Evolutionary conservation across 2,797 vertebrate genomes (phyloP), one percentile per base, ranked within the genome.

Genomic region (Brachymystax lenok): DNA sequence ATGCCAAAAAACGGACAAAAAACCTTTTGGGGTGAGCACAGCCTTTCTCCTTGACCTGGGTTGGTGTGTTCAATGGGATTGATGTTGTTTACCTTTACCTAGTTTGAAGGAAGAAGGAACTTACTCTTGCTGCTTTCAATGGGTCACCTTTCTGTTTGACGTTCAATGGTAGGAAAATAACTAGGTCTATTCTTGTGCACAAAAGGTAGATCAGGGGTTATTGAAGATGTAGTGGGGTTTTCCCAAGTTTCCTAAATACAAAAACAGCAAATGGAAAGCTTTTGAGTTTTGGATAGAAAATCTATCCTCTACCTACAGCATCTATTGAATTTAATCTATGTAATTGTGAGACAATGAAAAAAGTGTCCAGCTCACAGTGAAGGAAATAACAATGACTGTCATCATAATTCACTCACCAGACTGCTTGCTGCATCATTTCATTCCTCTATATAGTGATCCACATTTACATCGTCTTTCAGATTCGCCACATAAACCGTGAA

Each of bases 1-100:
- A 80, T 74, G 81, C 82, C 86, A 84, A 70, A 84, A 79, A 73
- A 21, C 76, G 80, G 84, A 87, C 81, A 86, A 84, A 87, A 83
- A 82, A 70, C 46, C 46, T 74, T 84, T 63, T 71, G 79, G 66
- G 77, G 77, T 77, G 81, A 81, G 71, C 78, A 80, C 76, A 82
- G 51, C 30, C 66, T 30, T 68, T 21, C n/a, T 21, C 81, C 35
- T 70, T 82, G 78, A 81, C 76, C 66, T 7, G 70, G 68, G 76
- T 85, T 80, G 81, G 52, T 75, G 75, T 84, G 80, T 74, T 84
- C 77, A 87, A 80, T 78, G 82, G 71, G 71, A 71, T 69, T 79
- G 78, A 59, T 73, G 40, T 50, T 71, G 70, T 83, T 80, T 86
- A 71, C 80, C 68, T 77, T 76, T 72, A 81, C 73, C 73, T 80